A percentile compares a stretch with the other conserved stretches of the same genome.
phyloP scores from a whole-genome alignment of 2,888 invertebrate genomes.

The Gnatocerus cornutus region DNA sequence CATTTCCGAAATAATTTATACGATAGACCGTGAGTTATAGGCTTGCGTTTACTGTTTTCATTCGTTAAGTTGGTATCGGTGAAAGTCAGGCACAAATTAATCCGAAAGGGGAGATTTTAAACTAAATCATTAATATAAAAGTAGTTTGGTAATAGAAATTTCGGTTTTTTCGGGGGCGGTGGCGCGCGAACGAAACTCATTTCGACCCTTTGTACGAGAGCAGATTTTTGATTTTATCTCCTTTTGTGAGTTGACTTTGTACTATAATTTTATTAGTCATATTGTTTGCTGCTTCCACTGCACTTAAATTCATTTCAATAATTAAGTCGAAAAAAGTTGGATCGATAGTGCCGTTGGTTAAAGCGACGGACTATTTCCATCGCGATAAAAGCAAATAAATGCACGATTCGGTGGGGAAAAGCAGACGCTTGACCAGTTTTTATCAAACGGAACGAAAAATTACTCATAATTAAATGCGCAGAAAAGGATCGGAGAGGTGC shows the following conservation, averaged over 20 bases:
- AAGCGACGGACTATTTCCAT: no score
- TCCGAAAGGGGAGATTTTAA: slow-evolving; percentile 57
- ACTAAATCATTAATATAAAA: slow-evolving; percentile 56
- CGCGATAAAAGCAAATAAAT: no score
- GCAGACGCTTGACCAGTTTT: no score
- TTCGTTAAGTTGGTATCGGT: slow-evolving; percentile 62
- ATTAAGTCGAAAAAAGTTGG: slow-evolving; percentile 25
- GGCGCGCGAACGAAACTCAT: slow-evolving; percentile 27
- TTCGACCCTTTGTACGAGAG: slow-evolving; percentile 37
- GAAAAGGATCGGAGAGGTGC: no score
- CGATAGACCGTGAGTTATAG: slow-evolving; percentile 59
- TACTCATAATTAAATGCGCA: no score
- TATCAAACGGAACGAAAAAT: no score
- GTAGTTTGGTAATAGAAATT: slow-evolving; percentile 20
- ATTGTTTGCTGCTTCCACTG: slow-evolving; percentile 42
- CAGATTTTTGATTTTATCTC: slow-evolving; percentile 45
- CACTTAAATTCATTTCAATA: slow-evolving; percentile 40
- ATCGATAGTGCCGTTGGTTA: slow-evolving; percentile 15
- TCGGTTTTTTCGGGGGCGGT: slow-evolving; percentile 19
- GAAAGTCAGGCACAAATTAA: slow-evolving; percentile 62
- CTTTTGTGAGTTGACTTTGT: slow-evolving; percentile 44
- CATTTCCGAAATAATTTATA: slow-evolving; percentile 60
- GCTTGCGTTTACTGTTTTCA: slow-evolving; percentile 62
- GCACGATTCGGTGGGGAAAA: no score
- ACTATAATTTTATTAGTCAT: slow-evolving; percentile 42